A percentile compares a stretch with the other conserved stretches of the same genome.
Conservation (phyloP, 2,888 invertebrate species). For the Ctena decussata region DNA sequence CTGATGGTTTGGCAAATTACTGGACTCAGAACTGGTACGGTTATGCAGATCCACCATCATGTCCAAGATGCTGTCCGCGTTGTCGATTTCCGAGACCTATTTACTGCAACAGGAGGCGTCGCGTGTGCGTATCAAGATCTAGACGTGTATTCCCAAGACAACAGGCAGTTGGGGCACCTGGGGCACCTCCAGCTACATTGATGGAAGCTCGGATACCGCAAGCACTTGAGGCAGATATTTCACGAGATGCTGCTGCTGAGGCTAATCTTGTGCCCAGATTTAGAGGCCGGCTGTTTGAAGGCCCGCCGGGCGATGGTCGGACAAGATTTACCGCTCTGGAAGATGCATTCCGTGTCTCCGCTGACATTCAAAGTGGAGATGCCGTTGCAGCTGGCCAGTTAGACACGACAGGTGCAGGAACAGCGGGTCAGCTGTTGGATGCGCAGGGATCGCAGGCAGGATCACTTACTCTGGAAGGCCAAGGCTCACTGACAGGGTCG, state of each 20-base stretch:
- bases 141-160: conserved; percentile 30
- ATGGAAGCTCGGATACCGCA: background rate
- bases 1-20: conserved; percentile 31
- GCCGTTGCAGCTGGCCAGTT: background rate
- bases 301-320: conserved; percentile 37
- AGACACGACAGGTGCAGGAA: background rate
- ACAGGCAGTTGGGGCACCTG: background rate
- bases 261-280: conserved; percentile 22
- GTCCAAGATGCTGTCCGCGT: conserved; percentile 40
- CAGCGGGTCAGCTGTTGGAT: background rate
- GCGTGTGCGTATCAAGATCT: conserved; percentile 43
- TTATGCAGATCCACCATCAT: conserved; percentile 43
- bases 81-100: conserved; percentile 38
- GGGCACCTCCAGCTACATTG: background rate
- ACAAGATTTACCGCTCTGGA: conserved; percentile 42
- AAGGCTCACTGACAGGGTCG: background rate
- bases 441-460: background rate
- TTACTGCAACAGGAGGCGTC: conserved; percentile 30
- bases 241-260: background rate
- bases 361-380: background rate
- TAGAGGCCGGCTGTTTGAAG: conserved; percentile 21
- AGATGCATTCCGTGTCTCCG: conserved; percentile 13
- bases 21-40: conserved; percentile 48
- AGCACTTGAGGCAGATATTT: background rate
- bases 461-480: background rate